A percentile compares a stretch with the other conserved stretches of the same genome.
Evolutionary conservation across 1,140 invertebrate genomes (phyloP).

Genomic region (Andrena cerasifolii): DNA sequence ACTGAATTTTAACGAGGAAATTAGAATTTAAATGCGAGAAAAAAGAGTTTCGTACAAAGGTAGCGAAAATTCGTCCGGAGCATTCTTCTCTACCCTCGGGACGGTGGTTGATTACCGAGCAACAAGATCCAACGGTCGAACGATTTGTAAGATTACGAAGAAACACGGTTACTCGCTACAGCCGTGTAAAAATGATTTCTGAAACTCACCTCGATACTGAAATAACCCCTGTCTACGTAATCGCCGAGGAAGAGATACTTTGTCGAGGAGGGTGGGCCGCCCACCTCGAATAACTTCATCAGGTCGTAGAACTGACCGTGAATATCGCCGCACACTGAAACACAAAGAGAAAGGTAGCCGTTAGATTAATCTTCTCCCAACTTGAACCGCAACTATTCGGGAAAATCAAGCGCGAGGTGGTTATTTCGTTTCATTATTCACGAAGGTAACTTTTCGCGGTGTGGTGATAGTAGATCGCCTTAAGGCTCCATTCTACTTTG

Average conservation of each 20-base stretch:
- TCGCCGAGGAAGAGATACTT: slow-evolving; percentile 99
- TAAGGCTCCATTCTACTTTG: too few relatives aligned
- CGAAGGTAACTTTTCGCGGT: too few relatives aligned
- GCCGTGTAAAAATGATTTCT: neutral
- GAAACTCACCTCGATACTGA: slow-evolving; percentile 97
- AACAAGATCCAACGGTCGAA: too few relatives aligned
- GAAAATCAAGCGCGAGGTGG: too few relatives aligned
- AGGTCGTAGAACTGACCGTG: slow-evolving; percentile 99
- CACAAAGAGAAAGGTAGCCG: slow-evolving; percentile 56
- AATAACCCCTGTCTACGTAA: slow-evolving; percentile 99
- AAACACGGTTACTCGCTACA: neutral
- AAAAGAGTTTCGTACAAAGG: too few relatives aligned
- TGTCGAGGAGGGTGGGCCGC: slow-evolving; percentile 97
- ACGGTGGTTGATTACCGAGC: too few relatives aligned
- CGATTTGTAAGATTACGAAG: too few relatives aligned
- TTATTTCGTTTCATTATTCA: too few relatives aligned
- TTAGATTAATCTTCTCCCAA: slow-evolving; percentile 9
- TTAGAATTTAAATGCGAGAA: neutral
- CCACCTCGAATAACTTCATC: slow-evolving; percentile 99
- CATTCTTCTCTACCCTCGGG: too few relatives aligned
- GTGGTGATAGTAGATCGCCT: too few relatives aligned
- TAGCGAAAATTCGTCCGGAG: too few relatives aligned
- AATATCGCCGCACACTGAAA: slow-evolving; percentile 99
- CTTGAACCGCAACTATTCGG: too few relatives aligned
- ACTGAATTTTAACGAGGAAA: neutral